These are phyloP conservation scores for Decapterus maruadsi DNA, from an alignment of 2,797 vertebrate genomes.

Conservation along the genomic window DNA sequence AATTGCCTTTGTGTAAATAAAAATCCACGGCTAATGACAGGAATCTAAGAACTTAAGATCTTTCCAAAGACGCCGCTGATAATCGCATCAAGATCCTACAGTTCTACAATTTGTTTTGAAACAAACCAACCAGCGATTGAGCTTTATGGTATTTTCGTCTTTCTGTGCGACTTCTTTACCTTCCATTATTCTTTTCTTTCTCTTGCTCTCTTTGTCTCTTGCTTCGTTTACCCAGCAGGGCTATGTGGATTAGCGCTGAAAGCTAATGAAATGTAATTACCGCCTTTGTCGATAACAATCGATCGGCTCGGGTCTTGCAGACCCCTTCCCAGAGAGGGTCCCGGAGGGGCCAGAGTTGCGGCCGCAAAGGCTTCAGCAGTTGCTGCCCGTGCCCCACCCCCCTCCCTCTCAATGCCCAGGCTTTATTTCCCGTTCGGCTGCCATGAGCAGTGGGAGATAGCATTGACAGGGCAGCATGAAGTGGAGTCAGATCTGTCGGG, in stretches of 20 bases:
- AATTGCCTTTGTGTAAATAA: background rate
- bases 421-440: conserved; percentile 82
- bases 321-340: conserved; percentile 65
- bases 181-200: conserved; percentile 40
- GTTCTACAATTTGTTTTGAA: background rate
- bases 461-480: conserved; percentile 84
- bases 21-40: background rate
- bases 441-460: conserved; percentile 82
- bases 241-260: conserved; percentile 85
- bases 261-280: conserved; percentile 93
- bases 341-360: conserved; percentile 44
- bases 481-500: conserved; percentile 83
- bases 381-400: background rate
- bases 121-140: conserved; percentile 12
- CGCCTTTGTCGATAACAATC: conserved; percentile 87
- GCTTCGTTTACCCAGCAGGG: conserved; percentile 65
- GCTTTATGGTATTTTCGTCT: conserved; percentile 35
- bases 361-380: conserved; percentile 9
- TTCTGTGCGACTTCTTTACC: conserved; percentile 24
- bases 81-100: conserved; percentile 29
- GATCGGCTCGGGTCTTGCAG: conserved; percentile 77
- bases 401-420: conserved; percentile 27
- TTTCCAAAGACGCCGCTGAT: background rate
- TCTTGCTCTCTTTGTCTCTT: conserved; percentile 60
- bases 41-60: background rate